A percentile compares a stretch with the other conserved stretches of the same genome.
Conservation (phyloP, 2,888 invertebrate species). For the Coleophora deauratella region DNA sequence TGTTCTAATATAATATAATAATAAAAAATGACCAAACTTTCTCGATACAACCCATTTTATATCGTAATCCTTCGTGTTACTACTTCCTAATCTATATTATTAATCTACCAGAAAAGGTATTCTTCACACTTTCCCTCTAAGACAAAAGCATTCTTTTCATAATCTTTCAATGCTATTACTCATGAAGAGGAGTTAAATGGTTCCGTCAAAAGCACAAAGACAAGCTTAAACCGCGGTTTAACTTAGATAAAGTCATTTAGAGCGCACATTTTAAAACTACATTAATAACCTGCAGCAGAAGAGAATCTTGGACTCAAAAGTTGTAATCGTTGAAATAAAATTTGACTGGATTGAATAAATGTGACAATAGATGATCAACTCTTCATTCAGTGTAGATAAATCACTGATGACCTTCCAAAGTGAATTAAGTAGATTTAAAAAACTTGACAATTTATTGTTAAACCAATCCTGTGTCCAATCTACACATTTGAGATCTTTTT, state of each 20-base stretch:
- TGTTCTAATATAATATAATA: neutral
- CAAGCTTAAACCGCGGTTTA: conserved; percentile 48
- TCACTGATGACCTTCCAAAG: too few species aligned
- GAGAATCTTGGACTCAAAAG: conserved; percentile 46
- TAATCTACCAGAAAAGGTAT: neutral
- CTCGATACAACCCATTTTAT: neutral
- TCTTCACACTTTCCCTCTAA: conserved; percentile 1
- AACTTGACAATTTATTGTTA: too few species aligned
- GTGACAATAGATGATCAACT: too few species aligned
- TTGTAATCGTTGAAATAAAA: conserved; percentile 26
- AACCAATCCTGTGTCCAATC: too few species aligned
- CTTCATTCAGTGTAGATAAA: too few species aligned
- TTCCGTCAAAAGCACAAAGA: conserved; percentile 50
- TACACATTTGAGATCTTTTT: too few species aligned
- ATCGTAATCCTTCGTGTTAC: too few species aligned
- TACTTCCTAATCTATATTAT: too few species aligned
- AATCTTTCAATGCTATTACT: conserved; percentile 26
- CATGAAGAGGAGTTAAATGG: conserved; percentile 43
- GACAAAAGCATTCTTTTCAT: conserved; percentile 12
- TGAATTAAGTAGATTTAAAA: too few species aligned
- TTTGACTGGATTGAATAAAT: conserved; percentile 13
- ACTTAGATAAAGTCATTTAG: conserved; percentile 53
- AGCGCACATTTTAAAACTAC: conserved; percentile 65
- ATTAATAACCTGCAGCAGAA: conserved; percentile 53
- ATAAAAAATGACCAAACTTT: too few species aligned